Conservation (phyloP, 64 coral and sea anemone species). For the Stylophora pistillata region DNA sequence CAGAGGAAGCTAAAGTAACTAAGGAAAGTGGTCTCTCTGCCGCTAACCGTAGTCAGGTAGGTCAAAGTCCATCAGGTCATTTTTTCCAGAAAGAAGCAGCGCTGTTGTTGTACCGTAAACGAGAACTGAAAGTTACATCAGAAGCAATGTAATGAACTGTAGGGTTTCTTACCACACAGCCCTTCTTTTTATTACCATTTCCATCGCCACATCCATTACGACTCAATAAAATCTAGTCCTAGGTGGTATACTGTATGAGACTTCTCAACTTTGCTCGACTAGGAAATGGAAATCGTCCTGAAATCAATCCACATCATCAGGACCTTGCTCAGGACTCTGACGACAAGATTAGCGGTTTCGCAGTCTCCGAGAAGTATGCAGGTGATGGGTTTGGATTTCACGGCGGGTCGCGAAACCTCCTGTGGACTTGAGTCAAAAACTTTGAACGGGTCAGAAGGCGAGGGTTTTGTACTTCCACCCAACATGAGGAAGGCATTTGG, state of each 20-base stretch:
- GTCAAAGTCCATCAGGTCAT: neutral
- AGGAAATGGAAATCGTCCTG: slow-evolving; percentile 3
- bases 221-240: too few species aligned
- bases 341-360: slow-evolving; percentile 9
- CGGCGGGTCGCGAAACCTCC: neutral
- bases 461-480: slow-evolving; percentile 1
- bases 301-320: neutral
- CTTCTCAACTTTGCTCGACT: neutral
- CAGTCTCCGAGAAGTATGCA: neutral
- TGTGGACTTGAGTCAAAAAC: neutral
- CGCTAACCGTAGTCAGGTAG: neutral
- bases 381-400: neutral
- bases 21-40: neutral
- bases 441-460: neutral
- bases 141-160: too few species aligned
- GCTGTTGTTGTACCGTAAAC: too few species aligned
- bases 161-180: too few species aligned
- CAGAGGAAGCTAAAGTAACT: slow-evolving; percentile 1
- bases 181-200: too few species aligned
- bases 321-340: neutral
- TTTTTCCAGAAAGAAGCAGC: too few species aligned
- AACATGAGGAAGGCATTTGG: neutral
- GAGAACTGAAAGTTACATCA: too few species aligned
- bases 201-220: too few species aligned
- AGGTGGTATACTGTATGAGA: too few species aligned